Evolutionary conservation across 2,888 invertebrate genomes (phyloP).

Genomic region (Agrilus mali): DNA sequence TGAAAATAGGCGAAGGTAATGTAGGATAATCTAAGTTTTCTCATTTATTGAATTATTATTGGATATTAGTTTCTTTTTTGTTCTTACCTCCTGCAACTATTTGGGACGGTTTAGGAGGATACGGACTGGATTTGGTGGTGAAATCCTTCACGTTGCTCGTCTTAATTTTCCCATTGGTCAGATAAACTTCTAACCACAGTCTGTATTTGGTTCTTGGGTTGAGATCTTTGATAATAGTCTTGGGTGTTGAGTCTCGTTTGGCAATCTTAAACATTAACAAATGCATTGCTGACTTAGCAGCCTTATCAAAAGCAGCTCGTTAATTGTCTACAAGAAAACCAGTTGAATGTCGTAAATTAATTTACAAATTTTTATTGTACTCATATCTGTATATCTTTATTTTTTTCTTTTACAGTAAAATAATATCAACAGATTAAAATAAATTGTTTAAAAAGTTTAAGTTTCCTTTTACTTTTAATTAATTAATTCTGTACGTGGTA

Average conservation of each 20-base stretch:
- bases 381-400: no score
- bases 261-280: conserved; percentile 71
- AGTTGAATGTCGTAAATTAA: no score
- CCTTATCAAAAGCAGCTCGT: conserved; percentile 41
- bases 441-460: no score
- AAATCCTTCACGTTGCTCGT: conserved; percentile 84
- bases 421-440: no score
- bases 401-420: not conserved
- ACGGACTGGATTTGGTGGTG: conserved; percentile 62
- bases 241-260: conserved; percentile 56
- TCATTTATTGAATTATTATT: no score
- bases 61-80: no score
- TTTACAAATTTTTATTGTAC: no score
- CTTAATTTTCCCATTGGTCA: conserved; percentile 81
- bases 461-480: no score
- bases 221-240: conserved; percentile 51
- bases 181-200: conserved; percentile 78
- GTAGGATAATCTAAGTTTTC: not conserved
- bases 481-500: no score
- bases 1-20: no score
- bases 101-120: conserved; percentile 23
- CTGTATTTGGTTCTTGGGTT: conserved; percentile 75
- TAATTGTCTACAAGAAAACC: not conserved
- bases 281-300: conserved; percentile 76
- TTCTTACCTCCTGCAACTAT: no score